phyloP scores from a whole-genome alignment of 2,113 vertebrate species.

The Centropus unirufus region DNA sequence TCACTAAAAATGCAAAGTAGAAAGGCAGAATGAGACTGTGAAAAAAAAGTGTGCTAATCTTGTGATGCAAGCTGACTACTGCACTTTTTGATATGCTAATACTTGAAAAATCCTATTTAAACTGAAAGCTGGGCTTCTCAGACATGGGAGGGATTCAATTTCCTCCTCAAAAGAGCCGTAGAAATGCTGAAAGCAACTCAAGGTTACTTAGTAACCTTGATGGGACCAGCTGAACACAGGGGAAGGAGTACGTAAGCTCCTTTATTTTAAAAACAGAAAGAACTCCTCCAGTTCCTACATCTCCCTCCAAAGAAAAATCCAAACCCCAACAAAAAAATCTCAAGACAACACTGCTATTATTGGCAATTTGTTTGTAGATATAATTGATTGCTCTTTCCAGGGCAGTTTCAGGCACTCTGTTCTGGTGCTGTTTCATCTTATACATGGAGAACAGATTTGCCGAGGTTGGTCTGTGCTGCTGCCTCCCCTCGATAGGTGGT shows the following conservation, averaged over 20 bases:
- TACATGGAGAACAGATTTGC: neutral
- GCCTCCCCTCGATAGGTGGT: neutral
- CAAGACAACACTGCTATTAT: too few species aligned
- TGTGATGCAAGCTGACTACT: neutral
- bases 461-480: fast-evolving
- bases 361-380: neutral
- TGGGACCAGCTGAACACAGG: neutral
- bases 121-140: neutral
- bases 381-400: neutral
- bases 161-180: neutral
- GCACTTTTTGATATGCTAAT: constrained; percentile 42
- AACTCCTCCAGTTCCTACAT: neutral
- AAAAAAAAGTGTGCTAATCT: constrained; percentile 19
- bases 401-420: neutral
- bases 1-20: constrained; percentile 10
- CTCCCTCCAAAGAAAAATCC: neutral
- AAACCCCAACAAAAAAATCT: neutral
- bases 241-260: neutral
- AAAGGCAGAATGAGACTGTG: neutral
- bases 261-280: neutral
- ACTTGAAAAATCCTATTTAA: constrained; percentile 47
- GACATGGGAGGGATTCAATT: constrained; percentile 3
- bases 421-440: neutral
- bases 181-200: neutral
- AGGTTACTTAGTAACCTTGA: constrained; percentile 30